Evolutionary conservation across 2,797 vertebrate genomes (phyloP).

Genomic region (Gallinago nigripennis): DNA sequence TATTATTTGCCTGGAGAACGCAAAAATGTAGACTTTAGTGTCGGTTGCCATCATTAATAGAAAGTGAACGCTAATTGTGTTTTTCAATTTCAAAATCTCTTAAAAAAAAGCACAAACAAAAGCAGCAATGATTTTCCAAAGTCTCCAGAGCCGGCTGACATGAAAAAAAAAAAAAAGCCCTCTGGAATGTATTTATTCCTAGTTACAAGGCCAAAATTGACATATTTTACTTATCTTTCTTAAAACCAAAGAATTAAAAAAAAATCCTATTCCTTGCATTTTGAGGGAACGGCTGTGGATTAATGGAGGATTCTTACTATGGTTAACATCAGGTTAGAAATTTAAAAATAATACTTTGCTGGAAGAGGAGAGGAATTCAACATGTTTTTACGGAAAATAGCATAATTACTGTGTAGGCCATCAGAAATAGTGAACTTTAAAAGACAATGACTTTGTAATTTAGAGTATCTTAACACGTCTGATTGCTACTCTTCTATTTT

Average conservation of each 20-base stretch:
- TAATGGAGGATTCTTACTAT: not conserved
- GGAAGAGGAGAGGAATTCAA: not conserved
- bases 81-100: not conserved
- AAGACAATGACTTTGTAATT: not conserved
- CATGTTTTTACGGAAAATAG: not conserved
- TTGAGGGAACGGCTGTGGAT: not conserved
- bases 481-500: constrained; percentile 57
- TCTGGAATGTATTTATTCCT: not conserved
- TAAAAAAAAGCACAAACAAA: not conserved
- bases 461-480: not conserved
- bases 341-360: not conserved
- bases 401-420: not conserved
- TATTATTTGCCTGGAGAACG: not conserved
- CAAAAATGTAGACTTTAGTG: rapidly evolving
- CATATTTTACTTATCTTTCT: not conserved
- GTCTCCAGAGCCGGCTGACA: not conserved
- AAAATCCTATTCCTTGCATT: not conserved
- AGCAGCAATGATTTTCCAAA: not conserved
- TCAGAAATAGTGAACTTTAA: not conserved
- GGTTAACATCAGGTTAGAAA: not conserved
- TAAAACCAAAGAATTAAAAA: not conserved
- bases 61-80: not conserved
- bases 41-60: not conserved
- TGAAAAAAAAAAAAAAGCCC: not conserved
- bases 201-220: not conserved